These are phyloP conservation scores for Ictalurus punctatus DNA, from an alignment of 2,113 vertebrate genomes.

Conservation along the genomic window DNA sequence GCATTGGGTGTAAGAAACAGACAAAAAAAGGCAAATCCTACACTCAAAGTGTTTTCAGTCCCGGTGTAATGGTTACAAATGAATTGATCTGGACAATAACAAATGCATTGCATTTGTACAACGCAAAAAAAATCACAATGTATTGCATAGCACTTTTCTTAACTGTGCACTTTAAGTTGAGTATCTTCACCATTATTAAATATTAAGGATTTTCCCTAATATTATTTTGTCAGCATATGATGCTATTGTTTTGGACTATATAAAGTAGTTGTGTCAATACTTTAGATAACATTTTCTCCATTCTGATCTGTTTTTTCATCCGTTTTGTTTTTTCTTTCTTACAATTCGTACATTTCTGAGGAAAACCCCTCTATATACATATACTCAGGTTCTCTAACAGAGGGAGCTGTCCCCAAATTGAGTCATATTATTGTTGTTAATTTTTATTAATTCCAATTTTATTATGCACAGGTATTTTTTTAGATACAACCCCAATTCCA, in stretches of 20 bases:
- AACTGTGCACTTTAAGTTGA: too few relatives aligned
- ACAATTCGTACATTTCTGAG: background rate
- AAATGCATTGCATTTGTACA: too few relatives aligned
- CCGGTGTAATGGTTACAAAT: too few relatives aligned
- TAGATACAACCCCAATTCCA: too few relatives aligned
- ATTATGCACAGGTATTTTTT: background rate
- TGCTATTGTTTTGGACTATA: background rate
- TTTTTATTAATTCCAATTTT: background rate
- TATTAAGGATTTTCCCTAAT: background rate
- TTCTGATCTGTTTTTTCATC: background rate
- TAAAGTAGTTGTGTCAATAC: background rate
- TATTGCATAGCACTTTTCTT: too few relatives aligned
- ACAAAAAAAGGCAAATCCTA: too few relatives aligned
- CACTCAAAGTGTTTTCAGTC: too few relatives aligned
- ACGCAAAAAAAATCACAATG: too few relatives aligned
- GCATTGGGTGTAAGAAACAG: background rate
- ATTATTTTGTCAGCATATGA: background rate
- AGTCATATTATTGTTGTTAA: constrained; percentile 64
- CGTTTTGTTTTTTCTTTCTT: background rate
- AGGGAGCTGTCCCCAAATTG: constrained; percentile 62
- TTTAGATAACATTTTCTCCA: background rate
- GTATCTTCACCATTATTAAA: too few relatives aligned
- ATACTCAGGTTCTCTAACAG: too few relatives aligned
- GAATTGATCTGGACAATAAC: too few relatives aligned
- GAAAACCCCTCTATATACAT: background rate